Percentiles rank a stretch among this genome's conserved stretches.
These are phyloP conservation scores for Zaprionus camerounensis DNA, from an alignment of 1,140 invertebrate genomes.

Conservation along the genomic window DNA sequence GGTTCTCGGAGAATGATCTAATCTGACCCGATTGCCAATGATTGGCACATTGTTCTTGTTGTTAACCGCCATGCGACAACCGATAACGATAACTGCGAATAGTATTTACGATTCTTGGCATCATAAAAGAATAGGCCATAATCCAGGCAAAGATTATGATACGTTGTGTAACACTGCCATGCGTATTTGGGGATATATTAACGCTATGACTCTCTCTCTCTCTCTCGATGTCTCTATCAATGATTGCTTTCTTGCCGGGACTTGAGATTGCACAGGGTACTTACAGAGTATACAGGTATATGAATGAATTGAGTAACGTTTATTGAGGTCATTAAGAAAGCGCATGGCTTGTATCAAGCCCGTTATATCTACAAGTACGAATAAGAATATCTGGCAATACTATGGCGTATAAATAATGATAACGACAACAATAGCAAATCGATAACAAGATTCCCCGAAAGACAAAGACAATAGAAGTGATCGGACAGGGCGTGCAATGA, in stretches of 20 bases:
- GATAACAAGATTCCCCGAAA: not conserved
- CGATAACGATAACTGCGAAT: constrained; percentile 49
- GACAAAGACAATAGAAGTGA: not conserved
- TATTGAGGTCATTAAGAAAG: constrained; percentile 56
- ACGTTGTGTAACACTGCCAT: constrained; percentile 29
- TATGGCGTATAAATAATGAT: constrained; percentile 8
- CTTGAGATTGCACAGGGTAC: constrained; percentile 34
- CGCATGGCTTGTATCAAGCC: constrained; percentile 22
- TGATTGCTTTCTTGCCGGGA: constrained; percentile 49
- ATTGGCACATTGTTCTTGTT: constrained; percentile 15
- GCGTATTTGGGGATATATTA: not conserved
- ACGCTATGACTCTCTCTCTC: not conserved
- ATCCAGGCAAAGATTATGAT: constrained; percentile 16
- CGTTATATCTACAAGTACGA: constrained; percentile 5
- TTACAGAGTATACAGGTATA: constrained; percentile 10
- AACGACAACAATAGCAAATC: not conserved
- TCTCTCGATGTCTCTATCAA: constrained; percentile 12
- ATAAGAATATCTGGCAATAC: not conserved
- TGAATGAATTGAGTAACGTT: constrained; percentile 62
- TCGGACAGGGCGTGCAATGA: not conserved
- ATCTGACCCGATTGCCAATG: not conserved
- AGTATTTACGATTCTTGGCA: constrained; percentile 37
- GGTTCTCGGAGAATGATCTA: not conserved
- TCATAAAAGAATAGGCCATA: constrained; percentile 15
- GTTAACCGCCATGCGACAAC: constrained; percentile 21